phyloP scores from a whole-genome alignment of 2,888 invertebrate species.

The Lagria hirta region DNA sequence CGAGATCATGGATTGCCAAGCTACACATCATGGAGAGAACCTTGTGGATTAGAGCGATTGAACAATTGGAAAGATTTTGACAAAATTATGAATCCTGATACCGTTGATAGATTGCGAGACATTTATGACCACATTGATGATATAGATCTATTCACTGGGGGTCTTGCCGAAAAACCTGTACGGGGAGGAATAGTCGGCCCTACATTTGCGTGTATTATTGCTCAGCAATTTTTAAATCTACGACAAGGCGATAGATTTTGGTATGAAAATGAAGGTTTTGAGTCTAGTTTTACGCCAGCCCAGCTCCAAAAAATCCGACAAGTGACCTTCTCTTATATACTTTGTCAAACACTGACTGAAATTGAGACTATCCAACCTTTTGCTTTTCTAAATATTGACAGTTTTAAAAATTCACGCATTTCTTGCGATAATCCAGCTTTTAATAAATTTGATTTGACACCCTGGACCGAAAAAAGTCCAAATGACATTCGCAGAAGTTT shows the following conservation, averaged over 20 bases:
- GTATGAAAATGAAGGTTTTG: slow-evolving; percentile 78
- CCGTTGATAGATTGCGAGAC: slow-evolving; percentile 62
- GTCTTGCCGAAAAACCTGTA: slow-evolving; percentile 79
- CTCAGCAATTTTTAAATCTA: slow-evolving; percentile 78
- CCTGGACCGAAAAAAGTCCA: slow-evolving; percentile 59
- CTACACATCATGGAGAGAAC: slow-evolving; percentile 77
- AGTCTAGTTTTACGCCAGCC: slow-evolving; percentile 73
- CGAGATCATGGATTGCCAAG: slow-evolving; percentile 84
- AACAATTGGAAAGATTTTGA: slow-evolving; percentile 70
- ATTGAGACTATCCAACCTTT: slow-evolving; percentile 72
- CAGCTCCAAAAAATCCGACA: slow-evolving; percentile 74
- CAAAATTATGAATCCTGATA: slow-evolving; percentile 65
- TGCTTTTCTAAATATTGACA: slow-evolving; percentile 65
- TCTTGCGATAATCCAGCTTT: slow-evolving; percentile 58
- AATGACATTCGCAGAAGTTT: slow-evolving; percentile 8
- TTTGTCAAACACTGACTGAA: slow-evolving; percentile 67
- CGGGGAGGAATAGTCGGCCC: slow-evolving; percentile 81
- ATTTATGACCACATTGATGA: slow-evolving; percentile 71
- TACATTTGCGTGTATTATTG: slow-evolving; percentile 85
- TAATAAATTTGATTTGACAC: slow-evolving; percentile 62
- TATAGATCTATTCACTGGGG: slow-evolving; percentile 82
- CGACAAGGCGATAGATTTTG: slow-evolving; percentile 79
- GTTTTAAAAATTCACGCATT: slow-evolving; percentile 61
- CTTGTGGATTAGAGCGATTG: slow-evolving; percentile 72
- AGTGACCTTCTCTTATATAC: slow-evolving; percentile 70